A percentile compares a stretch with the other conserved stretches of the same genome.
These are phyloP conservation scores for Aphaenogaster floridana DNA, from an alignment of 1,140 invertebrate species.

Conservation along the genomic window DNA sequence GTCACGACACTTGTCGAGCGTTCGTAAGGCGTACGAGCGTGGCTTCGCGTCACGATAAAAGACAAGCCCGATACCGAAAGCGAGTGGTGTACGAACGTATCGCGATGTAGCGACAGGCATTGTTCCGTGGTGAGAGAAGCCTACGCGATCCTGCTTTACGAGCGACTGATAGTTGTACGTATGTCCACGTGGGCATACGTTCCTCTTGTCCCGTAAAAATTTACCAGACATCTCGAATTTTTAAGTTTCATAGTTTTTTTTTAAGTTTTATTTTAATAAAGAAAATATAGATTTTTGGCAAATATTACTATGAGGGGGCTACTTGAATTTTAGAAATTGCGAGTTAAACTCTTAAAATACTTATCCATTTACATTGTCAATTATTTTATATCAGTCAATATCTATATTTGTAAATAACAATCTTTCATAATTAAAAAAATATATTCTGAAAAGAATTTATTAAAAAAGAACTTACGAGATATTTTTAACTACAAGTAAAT, in stretches of 20 bases:
- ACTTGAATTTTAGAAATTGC: neutral
- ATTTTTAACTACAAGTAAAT: neutral
- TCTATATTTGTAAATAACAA: neutral
- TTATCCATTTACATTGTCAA: neutral
- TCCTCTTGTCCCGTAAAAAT: neutral
- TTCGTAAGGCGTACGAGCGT: slow-evolving; percentile 43
- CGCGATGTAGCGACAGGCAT: slow-evolving; percentile 69
- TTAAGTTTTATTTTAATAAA: neutral
- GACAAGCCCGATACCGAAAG: slow-evolving; percentile 65
- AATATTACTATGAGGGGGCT: neutral
- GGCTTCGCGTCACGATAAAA: slow-evolving; percentile 68
- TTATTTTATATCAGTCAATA: neutral
- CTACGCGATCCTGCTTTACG: slow-evolving; percentile 67
- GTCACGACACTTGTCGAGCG: slow-evolving; percentile 58
- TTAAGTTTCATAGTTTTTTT: neutral
- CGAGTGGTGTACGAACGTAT: slow-evolving; percentile 49
- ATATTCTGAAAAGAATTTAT: neutral
- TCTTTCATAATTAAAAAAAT: neutral
- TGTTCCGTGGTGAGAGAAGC: slow-evolving; percentile 62
- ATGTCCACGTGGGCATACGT: slow-evolving; percentile 28
- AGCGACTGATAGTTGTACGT: slow-evolving; percentile 64
- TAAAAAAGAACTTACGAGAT: neutral
- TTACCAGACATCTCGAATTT: neutral
- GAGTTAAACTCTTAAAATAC: neutral
- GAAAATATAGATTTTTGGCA: neutral